Evolutionary conservation across 2,113 vertebrate species (phyloP), one percentile per base, ranked within the genome.

Genomic region (Nicator chloris): DNA sequence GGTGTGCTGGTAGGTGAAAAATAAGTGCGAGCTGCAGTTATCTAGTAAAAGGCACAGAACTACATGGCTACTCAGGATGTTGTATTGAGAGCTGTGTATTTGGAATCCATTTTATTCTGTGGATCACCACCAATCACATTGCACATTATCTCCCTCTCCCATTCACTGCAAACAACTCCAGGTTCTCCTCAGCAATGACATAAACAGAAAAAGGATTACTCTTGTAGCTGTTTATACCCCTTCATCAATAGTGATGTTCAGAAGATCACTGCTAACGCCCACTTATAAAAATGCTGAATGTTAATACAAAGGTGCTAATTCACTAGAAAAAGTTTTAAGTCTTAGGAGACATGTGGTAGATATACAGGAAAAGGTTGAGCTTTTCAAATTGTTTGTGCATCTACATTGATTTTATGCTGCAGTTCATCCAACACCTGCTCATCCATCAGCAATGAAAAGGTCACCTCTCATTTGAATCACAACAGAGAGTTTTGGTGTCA

Each of bases 301-400:
- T 82, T 83, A 93, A 89, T 93, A 82, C 39, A 93, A 86, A 96
- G 88, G 17, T 94, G 89, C 45, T 92, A 91, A 91, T 66, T 84
- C 91, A 96, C 53, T 88, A 33, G 50, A 89, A 57, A 15, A 76
- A 60, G 42, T 68, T 91, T 64, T 39, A 92, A 91, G 42, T 77
- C 86, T 88, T 92, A 33, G 73, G 72, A 93, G 22, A 39, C 54
- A 57, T 90, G 60, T 70, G 75, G 60, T 66, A 40, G 57, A 73
- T n/a, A 71, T 39, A 89, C 19, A 54, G 88, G 68, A 92, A 97
- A 95, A 86, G 26, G 4, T 50, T 84, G 33, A 81, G 54, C 37
- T 95, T 88, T 95, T 92, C 1, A 22, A 59, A 86, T 82, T 95
- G 57, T 92, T 95, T 96, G 50, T 92, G 68, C 92, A 90, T 94